Evolutionary conservation across 2,888 invertebrate genomes (phyloP), one percentile per base, ranked within the genome.

Genomic region (Cheiracanthium punctorium): DNA sequence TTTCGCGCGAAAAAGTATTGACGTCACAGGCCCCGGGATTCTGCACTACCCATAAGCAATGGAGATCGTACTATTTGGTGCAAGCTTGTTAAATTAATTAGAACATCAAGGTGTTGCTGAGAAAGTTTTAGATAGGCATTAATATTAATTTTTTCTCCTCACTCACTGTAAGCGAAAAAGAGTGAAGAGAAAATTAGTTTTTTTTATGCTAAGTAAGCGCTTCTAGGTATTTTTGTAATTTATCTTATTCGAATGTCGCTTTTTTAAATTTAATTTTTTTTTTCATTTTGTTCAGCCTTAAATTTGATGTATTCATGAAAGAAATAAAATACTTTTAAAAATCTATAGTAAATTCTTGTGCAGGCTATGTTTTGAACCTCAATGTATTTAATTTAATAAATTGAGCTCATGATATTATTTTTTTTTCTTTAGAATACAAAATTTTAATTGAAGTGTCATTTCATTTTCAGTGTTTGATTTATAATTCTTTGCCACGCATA

Each of bases 1-100:
- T n/a, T 58, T 79, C 79, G 52, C 79, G 52, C 79, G 48, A 85
- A 85, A 85, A 85, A 85, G 69, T 85, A 79, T 80, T 85, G 84
- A 85, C 82, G 65, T 72, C 80, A 72, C 30, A 28, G 12, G 30
- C 28, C 76, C 76, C 71, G 71, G 75, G 76, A 71, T 71, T 71
- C 43, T 28, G 43, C 33, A 14, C 37, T 32, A 37, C 69, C 33
- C 32, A 69, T 69, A 37, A 69, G 69, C n/a, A 20, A 69, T n/a
- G n/a, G 20, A n/a, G 20, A 69, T 32, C 10, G 33, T 33, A 69
- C 8, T 37, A 24, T n/a, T 37, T 24, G 24, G 69, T 7, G 20
- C 12, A 30, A 69, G 20, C 58, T 58, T 8, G 58, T 69, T 69
- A 69, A 69, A 69, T 69, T 69, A 69, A 69, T 69, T 69, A 69